phyloP scores from a whole-genome alignment of 2,113 vertebrate species.

The Cheilinus undulatus region DNA sequence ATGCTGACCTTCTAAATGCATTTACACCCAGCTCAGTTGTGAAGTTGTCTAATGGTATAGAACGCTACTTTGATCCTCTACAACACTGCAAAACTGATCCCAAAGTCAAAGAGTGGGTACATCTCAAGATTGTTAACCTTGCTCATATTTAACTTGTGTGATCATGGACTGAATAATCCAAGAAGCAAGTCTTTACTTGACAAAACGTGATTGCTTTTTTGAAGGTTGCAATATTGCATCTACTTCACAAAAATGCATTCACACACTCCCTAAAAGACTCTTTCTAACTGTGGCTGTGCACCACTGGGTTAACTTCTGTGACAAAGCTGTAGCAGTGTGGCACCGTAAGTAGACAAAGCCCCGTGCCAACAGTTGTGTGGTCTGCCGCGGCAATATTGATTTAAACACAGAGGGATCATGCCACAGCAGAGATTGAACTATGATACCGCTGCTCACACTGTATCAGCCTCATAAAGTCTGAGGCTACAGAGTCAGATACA shows the following conservation, averaged over 20 bases:
- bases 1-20: not conserved
- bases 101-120: not conserved
- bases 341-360: conserved; percentile 12
- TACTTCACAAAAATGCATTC: not conserved
- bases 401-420: conserved; percentile 33
- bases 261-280: not conserved
- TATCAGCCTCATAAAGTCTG: conserved; percentile 36
- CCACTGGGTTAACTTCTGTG: conserved; percentile 17
- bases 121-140: not conserved
- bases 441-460: conserved; percentile 43
- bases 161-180: not conserved
- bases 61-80: not conserved
- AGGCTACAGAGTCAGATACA: conserved; percentile 9
- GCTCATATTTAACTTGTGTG: not conserved
- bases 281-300: conserved; percentile 2
- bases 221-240: too few species aligned
- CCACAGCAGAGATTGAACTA: conserved; percentile 35
- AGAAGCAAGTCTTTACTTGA: not conserved
- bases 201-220: not conserved
- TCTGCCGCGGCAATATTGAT: conserved; percentile 39
- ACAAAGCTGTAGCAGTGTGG: conserved; percentile 34
- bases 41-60: not conserved
- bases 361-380: conserved; percentile 23
- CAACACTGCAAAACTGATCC: not conserved
- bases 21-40: not conserved